A percentile compares a stretch with the other conserved stretches of the same genome.
Conservation (phyloP, 2,888 invertebrate genomes). For the Agriopis marginaria region DNA sequence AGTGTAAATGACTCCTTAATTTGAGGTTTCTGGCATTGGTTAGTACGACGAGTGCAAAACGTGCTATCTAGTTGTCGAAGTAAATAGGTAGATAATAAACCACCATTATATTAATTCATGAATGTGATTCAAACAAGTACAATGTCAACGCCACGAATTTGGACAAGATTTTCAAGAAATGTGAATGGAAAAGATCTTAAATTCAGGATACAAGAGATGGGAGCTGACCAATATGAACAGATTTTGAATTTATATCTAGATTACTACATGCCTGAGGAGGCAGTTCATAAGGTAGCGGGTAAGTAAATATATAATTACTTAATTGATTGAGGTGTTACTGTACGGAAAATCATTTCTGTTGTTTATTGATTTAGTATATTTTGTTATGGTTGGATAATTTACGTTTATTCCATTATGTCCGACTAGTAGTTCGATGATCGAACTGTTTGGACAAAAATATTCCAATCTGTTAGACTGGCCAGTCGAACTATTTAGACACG, state of each 20-base stretch:
- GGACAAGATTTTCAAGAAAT: neutral
- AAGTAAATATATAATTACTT: neutral
- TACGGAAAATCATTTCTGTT: no score
- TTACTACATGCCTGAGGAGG: constrained; percentile 23
- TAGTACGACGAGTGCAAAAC: neutral
- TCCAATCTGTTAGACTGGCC: no score
- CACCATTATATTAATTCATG: neutral
- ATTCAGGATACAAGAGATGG: constrained; percentile 5
- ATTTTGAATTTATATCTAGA: constrained; percentile 6
- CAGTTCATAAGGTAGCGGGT: constrained; percentile 3
- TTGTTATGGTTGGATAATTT: neutral
- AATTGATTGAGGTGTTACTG: no score
- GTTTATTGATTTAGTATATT: neutral
- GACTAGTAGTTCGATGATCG: no score
- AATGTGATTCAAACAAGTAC: neutral
- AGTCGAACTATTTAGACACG: no score
- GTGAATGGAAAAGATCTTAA: constrained; percentile 5
- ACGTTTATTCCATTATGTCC: no score
- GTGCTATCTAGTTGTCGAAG: neutral
- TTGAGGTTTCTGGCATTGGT: neutral
- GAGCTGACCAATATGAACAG: neutral
- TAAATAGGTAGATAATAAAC: neutral
- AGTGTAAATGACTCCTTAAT: neutral
- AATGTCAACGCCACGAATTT: constrained; percentile 5
- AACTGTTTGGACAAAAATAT: no score